A percentile compares a stretch with the other conserved stretches of the same genome.
Conservation (phyloP, 2,888 invertebrate genomes). For the Clepsis dumicolana region DNA sequence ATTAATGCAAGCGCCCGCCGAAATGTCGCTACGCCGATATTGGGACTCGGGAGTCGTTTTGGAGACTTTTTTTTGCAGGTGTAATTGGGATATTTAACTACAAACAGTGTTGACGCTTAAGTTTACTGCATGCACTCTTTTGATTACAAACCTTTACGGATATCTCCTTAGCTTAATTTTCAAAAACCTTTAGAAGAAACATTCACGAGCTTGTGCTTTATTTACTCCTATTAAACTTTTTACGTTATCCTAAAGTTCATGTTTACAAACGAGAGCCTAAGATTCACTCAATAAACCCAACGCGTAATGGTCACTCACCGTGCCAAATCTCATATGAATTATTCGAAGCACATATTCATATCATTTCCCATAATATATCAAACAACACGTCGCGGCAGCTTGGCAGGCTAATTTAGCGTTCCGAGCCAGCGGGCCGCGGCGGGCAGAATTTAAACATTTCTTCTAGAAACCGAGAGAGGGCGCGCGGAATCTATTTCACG, state of each 20-base stretch:
- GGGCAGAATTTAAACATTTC: conserved; percentile 70
- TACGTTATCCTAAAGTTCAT: neutral
- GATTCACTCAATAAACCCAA: conserved; percentile 16
- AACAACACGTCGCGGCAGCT: conserved; percentile 63
- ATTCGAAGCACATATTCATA: conserved; percentile 59
- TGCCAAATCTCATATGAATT: conserved; percentile 39
- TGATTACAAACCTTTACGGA: neutral
- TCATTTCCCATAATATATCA: conserved; percentile 69
- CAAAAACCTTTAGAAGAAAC: no score
- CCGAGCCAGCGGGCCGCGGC: conserved; percentile 63
- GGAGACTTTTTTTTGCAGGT: neutral
- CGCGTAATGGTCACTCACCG: conserved; percentile 32
- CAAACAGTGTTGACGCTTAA: neutral
- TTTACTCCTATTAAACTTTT: no score
- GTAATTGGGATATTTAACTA: neutral
- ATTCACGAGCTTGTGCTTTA: no score
- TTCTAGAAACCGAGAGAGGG: conserved; percentile 69
- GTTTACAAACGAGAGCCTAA: neutral
- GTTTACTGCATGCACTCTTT: neutral
- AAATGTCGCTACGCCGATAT: conserved; percentile 36
- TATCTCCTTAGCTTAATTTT: no score
- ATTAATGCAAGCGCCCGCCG: conserved; percentile 74
- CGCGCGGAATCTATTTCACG: conserved; percentile 79
- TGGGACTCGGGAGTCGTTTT: conserved; percentile 11
- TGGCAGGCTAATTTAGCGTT: conserved; percentile 75